phyloP scores from a whole-genome alignment of 53 echinoderm and acorn worm genomes.

The Temnopleurus reevesii region DNA sequence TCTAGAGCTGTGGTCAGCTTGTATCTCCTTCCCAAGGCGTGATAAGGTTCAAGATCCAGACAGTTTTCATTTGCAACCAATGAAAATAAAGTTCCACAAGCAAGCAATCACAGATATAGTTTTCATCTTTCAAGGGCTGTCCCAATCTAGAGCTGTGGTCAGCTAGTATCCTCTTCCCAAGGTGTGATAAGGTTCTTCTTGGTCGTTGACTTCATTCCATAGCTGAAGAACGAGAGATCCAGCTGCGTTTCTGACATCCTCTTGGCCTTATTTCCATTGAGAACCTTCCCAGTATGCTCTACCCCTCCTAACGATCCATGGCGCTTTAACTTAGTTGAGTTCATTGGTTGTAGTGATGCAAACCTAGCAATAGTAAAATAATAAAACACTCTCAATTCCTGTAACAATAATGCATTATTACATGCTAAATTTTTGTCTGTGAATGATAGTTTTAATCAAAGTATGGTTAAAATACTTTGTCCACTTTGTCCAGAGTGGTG shows the following conservation, averaged over 20 bases:
- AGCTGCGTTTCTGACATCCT: conserved; percentile 64
- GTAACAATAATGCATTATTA: no score
- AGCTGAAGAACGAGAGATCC: conserved; percentile 50
- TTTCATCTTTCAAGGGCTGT: no score
- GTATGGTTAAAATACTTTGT: no score
- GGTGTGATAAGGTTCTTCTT: conserved; percentile 89
- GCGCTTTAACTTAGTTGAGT: conserved; percentile 48
- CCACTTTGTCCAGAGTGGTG: no score
- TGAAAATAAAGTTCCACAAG: no score
- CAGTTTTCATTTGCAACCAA: background rate
- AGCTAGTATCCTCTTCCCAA: conserved; percentile 84
- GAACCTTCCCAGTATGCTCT: conserved; percentile 31
- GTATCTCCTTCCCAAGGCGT: background rate
- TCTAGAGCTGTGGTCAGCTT: background rate
- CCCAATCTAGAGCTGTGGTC: conserved; percentile 19
- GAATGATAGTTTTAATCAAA: no score
- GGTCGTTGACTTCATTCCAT: conserved; percentile 50
- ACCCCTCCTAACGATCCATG: conserved; percentile 64
- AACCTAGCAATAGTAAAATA: conserved; percentile 54
- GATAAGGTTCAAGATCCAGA: background rate
- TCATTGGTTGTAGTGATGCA: conserved; percentile 66
- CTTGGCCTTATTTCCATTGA: conserved; percentile 5
- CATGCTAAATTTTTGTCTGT: no score
- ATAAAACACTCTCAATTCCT: no score
- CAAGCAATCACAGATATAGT: no score